Evolutionary conservation across 2,888 invertebrate genomes (phyloP).

Genomic region (Cephalotes varians): DNA sequence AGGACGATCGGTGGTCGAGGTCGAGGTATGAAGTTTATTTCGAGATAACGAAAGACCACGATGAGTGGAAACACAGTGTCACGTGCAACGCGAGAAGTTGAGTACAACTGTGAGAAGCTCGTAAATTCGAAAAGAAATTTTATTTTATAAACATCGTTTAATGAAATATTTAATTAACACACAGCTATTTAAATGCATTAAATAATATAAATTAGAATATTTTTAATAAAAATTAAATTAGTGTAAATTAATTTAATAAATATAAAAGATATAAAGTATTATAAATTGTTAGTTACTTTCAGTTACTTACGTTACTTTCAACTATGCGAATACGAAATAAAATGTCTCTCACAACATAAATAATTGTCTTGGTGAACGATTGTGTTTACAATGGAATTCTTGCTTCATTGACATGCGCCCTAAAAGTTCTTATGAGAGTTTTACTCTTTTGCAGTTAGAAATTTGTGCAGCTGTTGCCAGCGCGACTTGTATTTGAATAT

Average conservation of each 20-base stretch:
- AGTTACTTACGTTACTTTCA: too few species aligned
- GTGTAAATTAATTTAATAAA: neutral
- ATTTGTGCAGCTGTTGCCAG: neutral
- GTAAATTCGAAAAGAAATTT: neutral
- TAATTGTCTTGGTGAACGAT: neutral
- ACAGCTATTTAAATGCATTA: neutral
- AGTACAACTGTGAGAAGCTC: constrained; percentile 30
- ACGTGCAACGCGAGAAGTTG: constrained; percentile 50
- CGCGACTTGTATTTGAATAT: constrained; percentile 5
- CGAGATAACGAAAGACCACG: constrained; percentile 56
- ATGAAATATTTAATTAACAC: neutral
- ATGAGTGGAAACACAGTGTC: too few species aligned
- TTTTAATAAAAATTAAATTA: neutral
- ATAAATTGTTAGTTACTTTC: too few species aligned
- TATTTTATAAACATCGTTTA: neutral
- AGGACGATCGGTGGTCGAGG: constrained; percentile 17
- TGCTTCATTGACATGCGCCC: neutral
- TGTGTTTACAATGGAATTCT: neutral
- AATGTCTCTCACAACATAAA: neutral
- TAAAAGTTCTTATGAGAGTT: constrained; percentile 5
- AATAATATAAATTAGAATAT: neutral
- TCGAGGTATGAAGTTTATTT: constrained; percentile 34
- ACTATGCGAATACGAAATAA: neutral
- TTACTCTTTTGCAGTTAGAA: neutral
- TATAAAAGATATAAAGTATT: neutral